Percentiles rank a stretch among this genome's conserved stretches.
phyloP scores from a whole-genome alignment of 2,113 vertebrate genomes.

The Lepus europaeus region DNA sequence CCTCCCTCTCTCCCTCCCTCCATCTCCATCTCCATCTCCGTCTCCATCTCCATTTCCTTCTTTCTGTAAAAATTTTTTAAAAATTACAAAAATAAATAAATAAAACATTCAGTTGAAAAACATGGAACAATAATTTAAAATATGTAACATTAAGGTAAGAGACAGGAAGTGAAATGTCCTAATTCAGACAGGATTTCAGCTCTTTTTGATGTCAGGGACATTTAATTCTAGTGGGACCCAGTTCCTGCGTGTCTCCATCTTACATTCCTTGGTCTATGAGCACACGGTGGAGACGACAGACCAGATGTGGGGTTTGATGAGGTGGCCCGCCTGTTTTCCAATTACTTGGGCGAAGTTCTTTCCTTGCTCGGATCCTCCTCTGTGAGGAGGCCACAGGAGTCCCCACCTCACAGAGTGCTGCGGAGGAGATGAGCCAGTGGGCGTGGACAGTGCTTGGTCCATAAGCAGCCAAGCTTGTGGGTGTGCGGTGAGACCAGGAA shows the following conservation, averaged over 20 bases:
- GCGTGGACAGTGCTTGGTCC: background rate
- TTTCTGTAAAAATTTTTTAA: no score
- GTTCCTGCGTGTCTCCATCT: conserved; percentile 66
- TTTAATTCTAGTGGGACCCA: conserved; percentile 38
- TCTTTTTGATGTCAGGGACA: conserved; percentile 39
- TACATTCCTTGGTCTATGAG: conserved; percentile 54
- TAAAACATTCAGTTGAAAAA: background rate
- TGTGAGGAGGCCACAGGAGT: background rate
- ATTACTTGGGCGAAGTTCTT: background rate
- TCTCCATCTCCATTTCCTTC: no score
- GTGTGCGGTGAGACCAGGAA: no score
- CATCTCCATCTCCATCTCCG: no score
- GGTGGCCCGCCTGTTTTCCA: background rate
- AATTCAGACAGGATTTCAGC: conserved; percentile 26
- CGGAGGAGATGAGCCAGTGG: background rate
- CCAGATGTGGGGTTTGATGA: background rate
- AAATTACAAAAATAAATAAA: background rate
- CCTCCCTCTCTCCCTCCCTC: no score
- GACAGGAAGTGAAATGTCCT: conserved; percentile 25
- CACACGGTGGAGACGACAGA: background rate
- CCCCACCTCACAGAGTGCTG: background rate
- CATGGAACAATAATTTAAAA: background rate
- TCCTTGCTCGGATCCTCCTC: background rate
- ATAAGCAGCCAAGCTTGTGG: background rate
- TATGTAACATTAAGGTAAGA: background rate